These are phyloP conservation scores for Cryptocheilus praepositus DNA, from an alignment of 2,888 invertebrate species.

Conservation along the genomic window DNA sequence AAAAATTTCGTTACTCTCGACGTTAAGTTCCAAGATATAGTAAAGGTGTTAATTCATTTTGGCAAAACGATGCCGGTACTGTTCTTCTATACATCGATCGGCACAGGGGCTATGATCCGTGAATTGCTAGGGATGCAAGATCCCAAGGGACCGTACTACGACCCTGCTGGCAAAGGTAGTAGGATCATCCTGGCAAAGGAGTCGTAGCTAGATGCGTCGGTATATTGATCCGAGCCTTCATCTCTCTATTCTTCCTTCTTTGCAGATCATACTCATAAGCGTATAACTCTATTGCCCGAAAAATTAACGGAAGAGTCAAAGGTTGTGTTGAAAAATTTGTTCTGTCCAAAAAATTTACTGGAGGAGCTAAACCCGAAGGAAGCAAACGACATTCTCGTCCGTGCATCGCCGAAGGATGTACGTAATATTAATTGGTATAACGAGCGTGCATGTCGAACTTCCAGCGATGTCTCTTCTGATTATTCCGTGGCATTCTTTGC, in stretches of 20 bases:
- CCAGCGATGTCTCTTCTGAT: not conserved
- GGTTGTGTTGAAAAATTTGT: conserved; percentile 80
- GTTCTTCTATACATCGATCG: conserved; percentile 85
- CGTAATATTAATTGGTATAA: conserved; percentile 29
- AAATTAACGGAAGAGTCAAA: conserved; percentile 82
- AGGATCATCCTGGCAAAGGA: conserved; percentile 70
- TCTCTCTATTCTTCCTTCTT: conserved; percentile 24
- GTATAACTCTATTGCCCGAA: conserved; percentile 87
- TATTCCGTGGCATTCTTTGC: not conserved
- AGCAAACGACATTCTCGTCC: conserved; percentile 88
- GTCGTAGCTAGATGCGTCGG: conserved; percentile 50
- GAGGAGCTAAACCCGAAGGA: conserved; percentile 85
- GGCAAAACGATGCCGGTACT: conserved; percentile 85
- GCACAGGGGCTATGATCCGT: conserved; percentile 83
- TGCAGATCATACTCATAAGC: conserved; percentile 81
- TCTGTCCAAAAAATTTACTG: conserved; percentile 75
- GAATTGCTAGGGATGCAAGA: conserved; percentile 83
- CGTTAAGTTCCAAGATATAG: conserved; percentile 83
- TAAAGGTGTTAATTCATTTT: conserved; percentile 87
- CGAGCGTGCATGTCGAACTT: not conserved
- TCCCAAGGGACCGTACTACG: conserved; percentile 75
- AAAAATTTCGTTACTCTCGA: conserved; percentile 77
- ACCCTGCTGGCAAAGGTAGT: conserved; percentile 76
- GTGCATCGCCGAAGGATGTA: conserved; percentile 82
- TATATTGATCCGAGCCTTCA: not conserved